Conservation (phyloP, 37 sponge, comb jelly and placozoan species). For the Hormiphora californensis region DNA sequence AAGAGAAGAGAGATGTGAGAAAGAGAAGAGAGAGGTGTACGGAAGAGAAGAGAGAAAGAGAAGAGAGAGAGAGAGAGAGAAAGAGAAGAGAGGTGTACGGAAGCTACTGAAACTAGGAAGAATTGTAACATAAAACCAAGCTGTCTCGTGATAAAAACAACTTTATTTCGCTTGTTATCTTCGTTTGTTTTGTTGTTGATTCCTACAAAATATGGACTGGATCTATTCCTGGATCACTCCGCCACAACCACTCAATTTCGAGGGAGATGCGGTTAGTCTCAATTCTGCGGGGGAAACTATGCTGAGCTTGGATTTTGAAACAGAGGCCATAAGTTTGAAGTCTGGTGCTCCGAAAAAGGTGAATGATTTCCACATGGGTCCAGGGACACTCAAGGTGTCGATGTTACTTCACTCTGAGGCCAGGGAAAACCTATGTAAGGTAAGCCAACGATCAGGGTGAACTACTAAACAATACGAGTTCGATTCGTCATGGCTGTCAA, state of each 20-base stretch:
- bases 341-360: no score
- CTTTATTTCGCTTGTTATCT: no score
- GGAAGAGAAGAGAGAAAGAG: background rate
- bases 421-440: background rate
- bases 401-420: background rate
- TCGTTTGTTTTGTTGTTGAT: no score
- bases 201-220: no score
- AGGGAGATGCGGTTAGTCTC: background rate
- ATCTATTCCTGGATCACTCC: no score
- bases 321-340: background rate
- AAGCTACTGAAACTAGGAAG: no score
- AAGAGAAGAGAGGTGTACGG: background rate
- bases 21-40: background rate
- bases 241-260: background rate
- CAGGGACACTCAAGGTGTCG: background rate
- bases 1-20: background rate
- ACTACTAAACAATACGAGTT: no score
- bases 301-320: background rate
- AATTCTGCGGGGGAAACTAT: background rate
- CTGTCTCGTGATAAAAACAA: no score
- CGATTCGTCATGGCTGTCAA: no score
- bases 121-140: no score
- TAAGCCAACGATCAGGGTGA: no score
- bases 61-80: background rate
- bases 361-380: constrained; percentile 21